A percentile compares a stretch with the other conserved stretches of the same genome.
These are phyloP conservation scores for Danio albolineatus DNA, from an alignment of 2,797 vertebrate genomes.

Conservation along the genomic window DNA sequence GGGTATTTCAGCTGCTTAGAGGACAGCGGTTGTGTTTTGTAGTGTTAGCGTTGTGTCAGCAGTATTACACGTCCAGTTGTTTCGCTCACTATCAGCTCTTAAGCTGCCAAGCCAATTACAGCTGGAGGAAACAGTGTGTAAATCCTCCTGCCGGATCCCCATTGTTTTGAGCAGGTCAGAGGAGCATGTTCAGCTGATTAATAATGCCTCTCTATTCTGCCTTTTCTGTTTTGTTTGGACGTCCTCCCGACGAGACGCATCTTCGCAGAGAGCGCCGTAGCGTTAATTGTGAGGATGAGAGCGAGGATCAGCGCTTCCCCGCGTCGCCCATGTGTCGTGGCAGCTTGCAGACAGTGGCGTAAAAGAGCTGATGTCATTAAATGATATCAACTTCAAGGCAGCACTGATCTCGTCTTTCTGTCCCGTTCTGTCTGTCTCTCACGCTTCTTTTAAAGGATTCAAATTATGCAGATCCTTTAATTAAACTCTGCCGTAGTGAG, in stretches of 20 bases:
- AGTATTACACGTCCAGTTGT: no score
- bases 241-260: constrained; percentile 61
- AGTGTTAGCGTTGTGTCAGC: no score
- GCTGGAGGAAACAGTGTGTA: constrained; percentile 54
- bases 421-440: constrained; percentile 41
- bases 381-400: constrained; percentile 79
- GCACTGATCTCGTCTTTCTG: constrained; percentile 64
- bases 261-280: constrained; percentile 51
- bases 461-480: constrained; percentile 71
- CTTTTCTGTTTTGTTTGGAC: constrained; percentile 39
- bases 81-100: constrained; percentile 42
- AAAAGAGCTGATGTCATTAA: constrained; percentile 77
- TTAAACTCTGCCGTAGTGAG: constrained; percentile 65
- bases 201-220: constrained; percentile 62
- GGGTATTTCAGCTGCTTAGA: no score
- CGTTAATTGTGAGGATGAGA: constrained; percentile 65
- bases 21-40: no score
- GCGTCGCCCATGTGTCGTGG: constrained; percentile 1
- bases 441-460: constrained; percentile 54
- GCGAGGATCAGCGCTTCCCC: no score
- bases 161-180: constrained; percentile 65
- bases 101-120: constrained; percentile 65
- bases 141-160: constrained; percentile 52
- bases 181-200: constrained; percentile 65
- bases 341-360: constrained; percentile 57